Conservation (phyloP, 2,113 vertebrate genomes). For the Rutilus rutilus region DNA sequence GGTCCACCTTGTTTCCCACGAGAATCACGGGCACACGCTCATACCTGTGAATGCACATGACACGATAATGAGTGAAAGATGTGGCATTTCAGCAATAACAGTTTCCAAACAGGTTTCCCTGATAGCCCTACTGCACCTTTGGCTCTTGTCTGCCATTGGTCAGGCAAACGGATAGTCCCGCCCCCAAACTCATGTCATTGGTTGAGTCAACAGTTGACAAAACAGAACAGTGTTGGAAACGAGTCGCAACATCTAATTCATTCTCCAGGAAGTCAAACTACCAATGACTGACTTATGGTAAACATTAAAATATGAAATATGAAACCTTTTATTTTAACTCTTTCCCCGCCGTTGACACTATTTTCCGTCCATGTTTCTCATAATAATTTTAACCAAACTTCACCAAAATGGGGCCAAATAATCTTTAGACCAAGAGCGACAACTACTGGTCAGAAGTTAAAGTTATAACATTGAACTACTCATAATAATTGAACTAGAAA, state of each 20-base stretch:
- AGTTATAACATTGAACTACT: not conserved
- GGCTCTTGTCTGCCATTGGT: not conserved
- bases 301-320: too few species aligned
- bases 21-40: conserved; percentile 98
- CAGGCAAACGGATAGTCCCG: not conserved
- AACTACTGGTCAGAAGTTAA: not conserved
- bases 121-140: not conserved
- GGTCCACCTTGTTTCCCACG: conserved; percentile 98
- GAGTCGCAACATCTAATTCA: too few species aligned
- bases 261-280: too few species aligned
- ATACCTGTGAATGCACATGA: conserved; percentile 78
- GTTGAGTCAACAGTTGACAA: not conserved
- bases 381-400: not conserved
- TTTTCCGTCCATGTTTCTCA: too few species aligned
- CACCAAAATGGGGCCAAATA: not conserved
- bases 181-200: not conserved
- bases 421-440: not conserved
- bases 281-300: too few species aligned
- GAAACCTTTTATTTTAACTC: too few species aligned
- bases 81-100: not conserved
- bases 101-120: not conserved
- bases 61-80: not conserved
- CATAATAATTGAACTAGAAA: not conserved
- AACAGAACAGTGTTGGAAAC: not conserved
- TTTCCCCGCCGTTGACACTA: too few species aligned